These are phyloP conservation scores for Incurvaria masculella DNA, from an alignment of 2,888 invertebrate genomes.

Conservation along the genomic window DNA sequence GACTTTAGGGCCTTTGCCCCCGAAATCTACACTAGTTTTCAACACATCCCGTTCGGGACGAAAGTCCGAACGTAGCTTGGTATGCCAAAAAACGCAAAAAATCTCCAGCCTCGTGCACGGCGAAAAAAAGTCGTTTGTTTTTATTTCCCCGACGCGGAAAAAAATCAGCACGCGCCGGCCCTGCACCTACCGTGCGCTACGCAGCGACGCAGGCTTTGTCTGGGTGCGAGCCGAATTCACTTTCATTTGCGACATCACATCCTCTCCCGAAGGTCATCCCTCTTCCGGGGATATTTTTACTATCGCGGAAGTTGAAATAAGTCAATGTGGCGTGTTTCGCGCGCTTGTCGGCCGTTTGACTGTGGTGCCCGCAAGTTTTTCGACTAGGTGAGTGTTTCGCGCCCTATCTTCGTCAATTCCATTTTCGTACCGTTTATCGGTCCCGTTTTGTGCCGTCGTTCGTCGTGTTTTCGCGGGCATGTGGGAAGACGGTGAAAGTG, in stretches of 20 bases:
- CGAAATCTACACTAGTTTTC: not conserved
- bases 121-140: constrained; percentile 47
- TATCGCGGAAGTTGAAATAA: not conserved
- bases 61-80: not conserved
- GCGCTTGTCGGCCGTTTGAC: constrained; percentile 1
- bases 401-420: constrained; percentile 21
- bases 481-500: constrained; percentile 36
- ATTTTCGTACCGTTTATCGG: constrained; percentile 42
- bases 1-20: not conserved
- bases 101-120: not conserved
- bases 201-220: constrained; percentile 52
- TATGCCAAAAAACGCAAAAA: not conserved
- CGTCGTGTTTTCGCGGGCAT: constrained; percentile 17
- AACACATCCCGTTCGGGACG: not conserved
- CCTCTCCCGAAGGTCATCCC: constrained; percentile 54
- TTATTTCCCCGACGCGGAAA: constrained; percentile 54
- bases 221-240: constrained; percentile 54
- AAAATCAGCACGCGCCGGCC: constrained; percentile 52
- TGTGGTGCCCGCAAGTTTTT: not conserved
- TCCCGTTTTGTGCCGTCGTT: constrained; percentile 42
- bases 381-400: constrained; percentile 11
- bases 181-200: constrained; percentile 58
- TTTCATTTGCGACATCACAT: constrained; percentile 56
- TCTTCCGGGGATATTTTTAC: constrained; percentile 22
- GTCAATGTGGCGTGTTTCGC: constrained; percentile 7